Base-by-base conservation (phyloP, 2,888 invertebrate species). In the Mechanitis mazaeus region DNA sequence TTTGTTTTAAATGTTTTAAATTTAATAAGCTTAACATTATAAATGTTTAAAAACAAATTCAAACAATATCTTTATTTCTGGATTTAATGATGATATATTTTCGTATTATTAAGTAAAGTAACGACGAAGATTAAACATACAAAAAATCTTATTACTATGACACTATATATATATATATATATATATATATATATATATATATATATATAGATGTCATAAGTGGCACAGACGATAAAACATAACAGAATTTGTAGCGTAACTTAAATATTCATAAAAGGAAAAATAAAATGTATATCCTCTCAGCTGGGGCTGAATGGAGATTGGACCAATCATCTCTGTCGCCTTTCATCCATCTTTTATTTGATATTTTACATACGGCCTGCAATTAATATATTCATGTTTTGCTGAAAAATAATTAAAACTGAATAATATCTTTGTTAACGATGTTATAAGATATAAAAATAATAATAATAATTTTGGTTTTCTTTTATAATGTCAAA, bases 111-210 rank as follows among this genome's bases (percentile, higher is more conserved):
- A 20, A 20, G 20, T 20, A 20, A 20, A 20, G 20, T 20, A 20
- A n/a, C n/a, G n/a, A n/a, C n/a, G n/a, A n/a, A n/a, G n/a, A n/a
- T n/a, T n/a, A n/a, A n/a, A n/a, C n/a, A n/a, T n/a, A n/a, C n/a
- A n/a, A n/a, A 20, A 20, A 20, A 20, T 20, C 20, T 20, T 20
- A 20, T 20, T 20, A 20, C 20, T 20, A 20, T 20, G 20, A 20
- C 20, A 60, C 56, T 12, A 11, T 33, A 47, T 12, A 20, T 56
- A 20, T 60, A 55, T 56, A 35, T 56, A 63, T n/a, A n/a, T n/a
- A n/a, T n/a, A n/a, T n/a, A n/a, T n/a, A n/a, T n/a, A n/a, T n/a
- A n/a, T n/a, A n/a, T n/a, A n/a, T n/a, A n/a, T n/a, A n/a, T n/a
- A n/a, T n/a, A n/a, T n/a, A n/a, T n/a, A 47, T 47, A 6, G 28